phyloP scores from a whole-genome alignment of 1,140 invertebrate genomes.

The Coelopa frigida region DNA sequence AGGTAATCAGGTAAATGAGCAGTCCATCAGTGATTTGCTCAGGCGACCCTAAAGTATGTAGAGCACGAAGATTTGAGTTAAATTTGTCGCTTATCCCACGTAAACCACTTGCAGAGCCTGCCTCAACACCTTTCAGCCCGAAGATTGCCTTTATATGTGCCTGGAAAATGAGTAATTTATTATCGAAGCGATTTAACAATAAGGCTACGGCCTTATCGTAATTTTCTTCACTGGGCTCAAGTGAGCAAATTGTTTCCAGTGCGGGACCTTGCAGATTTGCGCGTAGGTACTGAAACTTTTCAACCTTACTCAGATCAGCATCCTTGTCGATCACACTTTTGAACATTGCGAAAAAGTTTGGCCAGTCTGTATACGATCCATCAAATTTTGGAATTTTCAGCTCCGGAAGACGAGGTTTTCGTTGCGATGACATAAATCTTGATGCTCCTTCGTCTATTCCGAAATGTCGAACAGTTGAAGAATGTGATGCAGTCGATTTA shows the following conservation, averaged over 20 bases:
- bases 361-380: constrained; percentile 4
- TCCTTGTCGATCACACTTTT: neutral
- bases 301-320: too few relatives aligned
- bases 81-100: constrained; percentile 1
- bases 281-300: too few relatives aligned
- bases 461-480: too few relatives aligned
- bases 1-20: neutral
- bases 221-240: neutral
- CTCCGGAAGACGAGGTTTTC: too few relatives aligned
- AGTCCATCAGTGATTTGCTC: constrained; percentile 1
- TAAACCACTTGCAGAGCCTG: neutral
- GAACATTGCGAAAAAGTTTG: constrained; percentile 1
- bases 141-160: constrained; percentile 5
- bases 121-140: neutral
- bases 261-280: neutral
- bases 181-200: constrained; percentile 3
- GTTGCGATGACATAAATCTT: too few relatives aligned
- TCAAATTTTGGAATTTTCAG: neutral
- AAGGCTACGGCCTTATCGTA: constrained; percentile 1
- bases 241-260: constrained; percentile 1
- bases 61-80: constrained; percentile 1
- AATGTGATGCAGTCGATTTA: too few relatives aligned
- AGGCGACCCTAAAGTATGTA: neutral
- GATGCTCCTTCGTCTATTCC: too few relatives aligned
- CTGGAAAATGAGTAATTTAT: constrained; percentile 3